Conservation (phyloP, 2,113 vertebrate genomes). For the Microcebus jonahi region DNA sequence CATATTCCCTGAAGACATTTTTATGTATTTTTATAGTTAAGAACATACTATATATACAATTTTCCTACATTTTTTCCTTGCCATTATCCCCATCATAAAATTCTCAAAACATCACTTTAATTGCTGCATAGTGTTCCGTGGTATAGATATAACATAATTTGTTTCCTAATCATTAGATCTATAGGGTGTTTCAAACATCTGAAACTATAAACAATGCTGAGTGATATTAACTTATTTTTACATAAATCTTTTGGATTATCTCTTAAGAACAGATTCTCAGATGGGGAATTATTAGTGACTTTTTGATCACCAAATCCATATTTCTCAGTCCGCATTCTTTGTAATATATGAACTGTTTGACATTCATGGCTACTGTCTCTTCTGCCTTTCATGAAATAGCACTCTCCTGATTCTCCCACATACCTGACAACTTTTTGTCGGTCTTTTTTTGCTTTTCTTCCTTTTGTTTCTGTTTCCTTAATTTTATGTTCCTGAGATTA, state of each 20-base stretch:
- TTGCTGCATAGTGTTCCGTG: not conserved
- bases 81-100: not conserved
- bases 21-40: not conserved
- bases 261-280: not conserved
- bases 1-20: not conserved
- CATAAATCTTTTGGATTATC: not conserved
- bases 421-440: not conserved
- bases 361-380: not conserved
- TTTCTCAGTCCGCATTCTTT: not conserved
- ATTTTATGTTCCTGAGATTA: not conserved
- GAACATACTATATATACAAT: not conserved
- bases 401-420: not conserved
- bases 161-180: not conserved
- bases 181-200: not conserved
- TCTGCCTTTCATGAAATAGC: not conserved
- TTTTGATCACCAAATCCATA: not conserved
- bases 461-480: not conserved
- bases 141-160: no score
- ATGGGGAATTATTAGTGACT: not conserved
- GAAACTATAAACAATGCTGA: not conserved
- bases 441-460: not conserved
- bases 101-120: not conserved
- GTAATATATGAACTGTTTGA: not conserved
- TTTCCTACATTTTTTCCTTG: not conserved
- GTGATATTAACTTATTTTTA: not conserved